Conservation (phyloP, 1,140 invertebrate species). For the Pissodes strobi region DNA sequence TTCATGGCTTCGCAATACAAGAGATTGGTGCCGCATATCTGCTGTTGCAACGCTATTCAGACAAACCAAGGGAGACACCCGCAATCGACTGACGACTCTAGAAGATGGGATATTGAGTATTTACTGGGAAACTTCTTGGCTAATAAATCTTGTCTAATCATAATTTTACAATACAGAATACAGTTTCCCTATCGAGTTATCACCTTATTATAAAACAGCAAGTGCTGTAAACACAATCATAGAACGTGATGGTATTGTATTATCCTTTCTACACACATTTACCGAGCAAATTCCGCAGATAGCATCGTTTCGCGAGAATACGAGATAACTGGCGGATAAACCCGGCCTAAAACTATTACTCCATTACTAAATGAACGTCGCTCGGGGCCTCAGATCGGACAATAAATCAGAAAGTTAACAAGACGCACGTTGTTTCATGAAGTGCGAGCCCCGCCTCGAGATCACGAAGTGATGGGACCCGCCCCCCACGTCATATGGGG, state of each 20-base stretch:
- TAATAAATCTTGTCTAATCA: too few relatives aligned
- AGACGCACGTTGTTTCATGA: constrained; percentile 53
- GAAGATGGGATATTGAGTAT: too few relatives aligned
- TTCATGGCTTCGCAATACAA: too few relatives aligned
- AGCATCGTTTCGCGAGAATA: constrained; percentile 17
- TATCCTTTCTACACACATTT: constrained; percentile 30
- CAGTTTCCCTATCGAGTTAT: too few relatives aligned
- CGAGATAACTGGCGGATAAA: constrained; percentile 22
- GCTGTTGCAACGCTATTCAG: too few relatives aligned
- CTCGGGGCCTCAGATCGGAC: constrained; percentile 36
- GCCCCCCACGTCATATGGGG: constrained; percentile 49
- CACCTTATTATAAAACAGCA: too few relatives aligned
- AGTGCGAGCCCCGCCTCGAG: constrained; percentile 49
- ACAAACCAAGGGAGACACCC: too few relatives aligned
- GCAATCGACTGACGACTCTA: too few relatives aligned
- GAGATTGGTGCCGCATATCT: too few relatives aligned
- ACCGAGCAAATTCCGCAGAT: constrained; percentile 27
- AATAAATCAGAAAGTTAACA: constrained; percentile 55
- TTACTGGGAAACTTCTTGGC: too few relatives aligned
- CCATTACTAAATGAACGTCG: constrained; percentile 37
- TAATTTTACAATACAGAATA: too few relatives aligned
- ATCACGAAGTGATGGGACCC: constrained; percentile 44
- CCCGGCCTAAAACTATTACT: constrained; percentile 31
- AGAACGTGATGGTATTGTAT: constrained; percentile 24
- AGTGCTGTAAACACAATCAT: constrained; percentile 10